phyloP scores from a whole-genome alignment of 2,797 vertebrate genomes.

The Tachyglossus aculeatus region DNA sequence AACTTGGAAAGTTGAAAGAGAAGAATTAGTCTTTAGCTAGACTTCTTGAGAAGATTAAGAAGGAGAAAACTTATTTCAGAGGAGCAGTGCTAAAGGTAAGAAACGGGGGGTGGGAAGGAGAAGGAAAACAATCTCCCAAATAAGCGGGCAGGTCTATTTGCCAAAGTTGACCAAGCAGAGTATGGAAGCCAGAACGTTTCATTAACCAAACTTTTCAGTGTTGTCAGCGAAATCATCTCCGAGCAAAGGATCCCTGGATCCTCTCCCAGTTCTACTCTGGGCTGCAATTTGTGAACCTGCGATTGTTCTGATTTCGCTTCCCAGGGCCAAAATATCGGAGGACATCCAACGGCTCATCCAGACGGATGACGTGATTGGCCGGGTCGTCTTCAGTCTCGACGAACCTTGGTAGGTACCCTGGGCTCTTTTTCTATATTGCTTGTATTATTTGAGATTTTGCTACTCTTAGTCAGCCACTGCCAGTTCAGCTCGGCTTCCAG shows the following conservation, averaged over 20 bases:
- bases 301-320: constrained; percentile 3
- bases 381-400: constrained; percentile 87
- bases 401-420: constrained; percentile 77
- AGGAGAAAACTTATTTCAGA: background rate
- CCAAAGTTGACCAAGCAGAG: background rate
- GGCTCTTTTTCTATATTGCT: too few relatives aligned
- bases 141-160: background rate
- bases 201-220: background rate
- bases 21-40: background rate
- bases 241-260: background rate
- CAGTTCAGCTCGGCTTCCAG: too few relatives aligned
- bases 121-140: background rate
- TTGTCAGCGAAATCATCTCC: background rate
- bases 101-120: too few relatives aligned
- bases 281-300: background rate
- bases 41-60: background rate
- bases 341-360: constrained; percentile 83
- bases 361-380: constrained; percentile 79
- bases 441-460: too few relatives aligned
- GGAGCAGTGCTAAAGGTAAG: background rate
- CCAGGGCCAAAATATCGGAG: constrained; percentile 87
- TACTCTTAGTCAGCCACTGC: too few relatives aligned
- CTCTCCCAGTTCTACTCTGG: background rate
- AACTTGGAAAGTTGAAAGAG: background rate
- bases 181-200: background rate